Evolutionary conservation across 1,140 invertebrate genomes (phyloP), one percentile per base, ranked within the genome.

Genomic region (Zaprionus kolodkinae): DNA sequence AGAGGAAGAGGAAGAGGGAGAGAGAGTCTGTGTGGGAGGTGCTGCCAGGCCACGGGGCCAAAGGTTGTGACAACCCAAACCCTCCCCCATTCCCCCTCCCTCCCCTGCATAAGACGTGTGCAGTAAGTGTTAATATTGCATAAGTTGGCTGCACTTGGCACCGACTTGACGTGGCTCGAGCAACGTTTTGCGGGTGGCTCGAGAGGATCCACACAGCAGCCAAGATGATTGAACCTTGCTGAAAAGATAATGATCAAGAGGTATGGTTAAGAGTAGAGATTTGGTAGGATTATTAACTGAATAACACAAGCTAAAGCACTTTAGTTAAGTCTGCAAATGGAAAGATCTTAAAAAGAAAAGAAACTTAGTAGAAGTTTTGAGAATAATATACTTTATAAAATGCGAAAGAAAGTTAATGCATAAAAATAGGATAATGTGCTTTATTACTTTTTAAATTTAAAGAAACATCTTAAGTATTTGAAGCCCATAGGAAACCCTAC

Each of bases 51-150:
- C 72, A 64, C 40, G 59, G 72, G 76, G 38, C 72, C 72, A 78
- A 78, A 78, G 76, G 76, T 78, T 64, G 72, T 56, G n/a, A 52
- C 59, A 68, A 15, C 40, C 36, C 56, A n/a, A n/a, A n/a, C n/a
- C n/a, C n/a, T n/a, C n/a, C n/a, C n/a, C n/a, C n/a, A n/a, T n/a
- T n/a, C n/a, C n/a, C n/a, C n/a, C n/a, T n/a, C n/a, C 27, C 27
- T 6, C 27, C 27, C 27, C 27, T 3, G 27, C 6, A 3, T 6
- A 30, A 66, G 36, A 62, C 45, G 71, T 78, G 60, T 74, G 71
- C 65, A 74, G 65, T 61, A 78, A 78, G 76, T 78, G 76, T 78
- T 78, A 78, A 78, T 78, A 72, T 78, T 78, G 60, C 72, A 78
- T 74, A 74, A 78, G 76, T 69, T 70, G 36, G 52, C 64, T 73